Conservation (phyloP, 1,140 invertebrate species). For the Ditylenchus dipsaci region DNA sequence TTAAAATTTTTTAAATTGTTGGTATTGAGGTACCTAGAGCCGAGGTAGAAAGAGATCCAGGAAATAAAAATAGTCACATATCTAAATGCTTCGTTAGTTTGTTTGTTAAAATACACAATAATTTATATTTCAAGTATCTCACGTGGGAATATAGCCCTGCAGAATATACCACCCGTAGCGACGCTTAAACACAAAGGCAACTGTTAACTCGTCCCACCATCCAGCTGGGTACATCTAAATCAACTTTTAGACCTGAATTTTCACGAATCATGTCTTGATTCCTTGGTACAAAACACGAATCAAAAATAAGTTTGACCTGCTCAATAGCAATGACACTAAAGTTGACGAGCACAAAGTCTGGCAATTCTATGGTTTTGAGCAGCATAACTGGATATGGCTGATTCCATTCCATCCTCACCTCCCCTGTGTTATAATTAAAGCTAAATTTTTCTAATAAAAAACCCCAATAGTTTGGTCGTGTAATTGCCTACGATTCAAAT, state of each 20-base stretch:
- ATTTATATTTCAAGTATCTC: too few species aligned
- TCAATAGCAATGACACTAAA: slow-evolving; percentile 55
- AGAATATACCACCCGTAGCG: slow-evolving; percentile 57
- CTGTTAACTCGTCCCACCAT: slow-evolving; percentile 58
- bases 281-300: too few species aligned
- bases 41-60: slow-evolving; percentile 57
- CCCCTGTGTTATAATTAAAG: slow-evolving; percentile 58
- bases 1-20: not conserved
- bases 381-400: slow-evolving; percentile 54
- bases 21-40: slow-evolving; percentile 28
- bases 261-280: too few species aligned
- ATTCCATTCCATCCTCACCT: slow-evolving; percentile 57
- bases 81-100: slow-evolving; percentile 14
- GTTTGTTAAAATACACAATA: too few species aligned
- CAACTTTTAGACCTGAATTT: not conserved
- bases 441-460: slow-evolving; percentile 20
- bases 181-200: slow-evolving; percentile 53
- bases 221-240: slow-evolving; percentile 56
- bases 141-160: slow-evolving; percentile 31
- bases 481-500: slow-evolving; percentile 47
- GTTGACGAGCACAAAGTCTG: slow-evolving; percentile 56
- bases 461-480: not conserved
- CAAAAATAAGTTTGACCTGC: slow-evolving; percentile 37
- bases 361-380: slow-evolving; percentile 54
- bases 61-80: slow-evolving; percentile 58